Evolutionary conservation across 2,113 vertebrate genomes (phyloP).

Genomic region (Gorilla gorilla): DNA sequence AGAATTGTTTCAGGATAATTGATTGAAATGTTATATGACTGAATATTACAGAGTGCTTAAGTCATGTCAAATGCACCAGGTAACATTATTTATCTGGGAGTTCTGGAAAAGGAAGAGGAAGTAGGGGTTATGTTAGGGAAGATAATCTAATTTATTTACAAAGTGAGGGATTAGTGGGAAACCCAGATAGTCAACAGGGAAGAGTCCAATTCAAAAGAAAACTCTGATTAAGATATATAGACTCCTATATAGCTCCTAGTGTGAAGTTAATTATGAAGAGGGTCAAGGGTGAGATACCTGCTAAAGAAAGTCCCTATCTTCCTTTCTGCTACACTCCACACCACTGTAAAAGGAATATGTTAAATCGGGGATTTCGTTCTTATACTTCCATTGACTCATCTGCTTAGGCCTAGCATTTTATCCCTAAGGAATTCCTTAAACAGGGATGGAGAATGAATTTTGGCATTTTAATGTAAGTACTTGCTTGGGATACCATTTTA

Average conservation of each 20-base stretch:
- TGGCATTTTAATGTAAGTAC: background rate
- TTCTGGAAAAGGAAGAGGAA: background rate
- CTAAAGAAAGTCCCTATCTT: background rate
- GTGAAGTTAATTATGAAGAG: background rate
- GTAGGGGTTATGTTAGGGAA: background rate
- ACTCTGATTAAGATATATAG: background rate
- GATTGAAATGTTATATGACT: background rate
- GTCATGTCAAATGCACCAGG: background rate
- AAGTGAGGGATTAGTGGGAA: background rate
- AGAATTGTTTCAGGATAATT: slow-evolving; percentile 15
- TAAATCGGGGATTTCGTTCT: background rate
- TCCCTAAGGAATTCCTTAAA: background rate
- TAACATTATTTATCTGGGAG: background rate
- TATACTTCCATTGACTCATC: background rate
- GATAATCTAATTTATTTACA: background rate
- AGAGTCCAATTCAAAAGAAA: background rate
- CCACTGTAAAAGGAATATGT: background rate
- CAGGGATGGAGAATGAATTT: background rate
- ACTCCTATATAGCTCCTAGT: background rate
- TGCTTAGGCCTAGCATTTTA: background rate
- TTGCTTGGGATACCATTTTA: background rate
- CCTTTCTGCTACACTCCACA: too few relatives aligned
- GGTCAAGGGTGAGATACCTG: background rate
- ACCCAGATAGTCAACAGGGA: background rate
- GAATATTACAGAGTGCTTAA: background rate